These are phyloP conservation scores for Sitta carolinensis DNA, from an alignment of 2,797 vertebrate species.

Conservation along the genomic window DNA sequence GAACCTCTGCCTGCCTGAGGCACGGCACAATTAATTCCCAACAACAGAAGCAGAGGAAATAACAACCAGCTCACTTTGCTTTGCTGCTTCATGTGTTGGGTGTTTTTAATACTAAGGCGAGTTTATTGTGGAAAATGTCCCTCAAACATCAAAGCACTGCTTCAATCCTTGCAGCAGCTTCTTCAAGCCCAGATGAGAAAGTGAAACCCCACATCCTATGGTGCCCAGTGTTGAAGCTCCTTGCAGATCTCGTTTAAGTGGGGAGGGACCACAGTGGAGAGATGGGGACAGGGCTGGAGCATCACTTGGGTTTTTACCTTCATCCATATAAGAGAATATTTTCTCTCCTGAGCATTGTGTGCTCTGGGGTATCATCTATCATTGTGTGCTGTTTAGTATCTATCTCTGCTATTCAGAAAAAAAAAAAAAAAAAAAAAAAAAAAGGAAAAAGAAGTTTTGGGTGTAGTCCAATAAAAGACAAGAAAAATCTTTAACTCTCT, in stretches of 20 bases:
- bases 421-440: not conserved
- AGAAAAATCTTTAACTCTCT: not conserved
- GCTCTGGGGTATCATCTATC: not conserved
- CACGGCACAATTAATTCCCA: conserved; percentile 5
- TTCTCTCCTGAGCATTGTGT: not conserved
- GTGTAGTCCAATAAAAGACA: not conserved
- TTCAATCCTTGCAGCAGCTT: not conserved
- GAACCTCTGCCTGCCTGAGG: conserved; percentile 5
- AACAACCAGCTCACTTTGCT: not conserved
- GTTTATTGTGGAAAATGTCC: not conserved
- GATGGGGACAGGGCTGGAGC: not conserved
- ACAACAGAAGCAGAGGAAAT: not conserved
- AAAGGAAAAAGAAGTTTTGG: not conserved
- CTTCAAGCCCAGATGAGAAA: not conserved
- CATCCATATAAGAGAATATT: not conserved
- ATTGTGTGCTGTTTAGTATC: not conserved
- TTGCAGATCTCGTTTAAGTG: not conserved
- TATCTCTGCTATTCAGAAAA: not conserved
- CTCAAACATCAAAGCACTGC: not conserved
- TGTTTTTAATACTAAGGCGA: not conserved
- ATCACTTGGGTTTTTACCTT: not conserved
- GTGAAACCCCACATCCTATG: not conserved
- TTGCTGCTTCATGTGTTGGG: not conserved
- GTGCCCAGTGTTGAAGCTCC: not conserved
- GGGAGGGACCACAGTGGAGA: not conserved